Conservation (phyloP, 2,888 invertebrate species). For the Tyria jacobaeae region DNA sequence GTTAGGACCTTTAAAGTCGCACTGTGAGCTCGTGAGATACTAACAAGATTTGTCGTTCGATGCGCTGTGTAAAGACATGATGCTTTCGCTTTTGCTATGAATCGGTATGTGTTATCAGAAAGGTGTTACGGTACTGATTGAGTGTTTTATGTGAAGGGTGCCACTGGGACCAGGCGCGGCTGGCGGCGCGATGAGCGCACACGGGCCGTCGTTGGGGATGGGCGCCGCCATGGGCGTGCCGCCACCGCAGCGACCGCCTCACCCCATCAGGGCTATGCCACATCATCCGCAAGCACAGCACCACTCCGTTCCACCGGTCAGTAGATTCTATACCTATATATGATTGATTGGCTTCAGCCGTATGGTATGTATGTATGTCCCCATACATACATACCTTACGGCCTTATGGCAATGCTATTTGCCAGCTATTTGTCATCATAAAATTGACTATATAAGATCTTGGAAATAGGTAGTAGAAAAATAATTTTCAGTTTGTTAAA, state of each 20-base stretch:
- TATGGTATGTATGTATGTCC: too few relatives aligned
- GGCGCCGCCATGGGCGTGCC: constrained; percentile 67
- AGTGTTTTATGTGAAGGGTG: constrained; percentile 64
- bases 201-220: constrained; percentile 67
- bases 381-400: too few relatives aligned
- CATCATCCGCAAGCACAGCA: constrained; percentile 76
- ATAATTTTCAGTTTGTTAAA: too few relatives aligned
- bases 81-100: constrained; percentile 27
- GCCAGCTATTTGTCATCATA: too few relatives aligned
- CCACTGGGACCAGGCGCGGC: constrained; percentile 73
- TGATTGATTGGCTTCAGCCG: background rate
- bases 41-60: background rate
- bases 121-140: constrained; percentile 40
- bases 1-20: constrained; percentile 15
- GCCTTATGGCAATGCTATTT: too few relatives aligned
- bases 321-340: constrained; percentile 7
- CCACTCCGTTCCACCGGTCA: constrained; percentile 74
- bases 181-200: constrained; percentile 70
- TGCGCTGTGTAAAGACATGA: constrained; percentile 32
- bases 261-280: constrained; percentile 75
- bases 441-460: too few relatives aligned
- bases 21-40: background rate
- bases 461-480: too few relatives aligned
- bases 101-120: constrained; percentile 21
- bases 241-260: constrained; percentile 72